These are phyloP conservation scores for Petrolisthes manimaculis DNA, from an alignment of 2,888 invertebrate genomes.

Conservation along the genomic window DNA sequence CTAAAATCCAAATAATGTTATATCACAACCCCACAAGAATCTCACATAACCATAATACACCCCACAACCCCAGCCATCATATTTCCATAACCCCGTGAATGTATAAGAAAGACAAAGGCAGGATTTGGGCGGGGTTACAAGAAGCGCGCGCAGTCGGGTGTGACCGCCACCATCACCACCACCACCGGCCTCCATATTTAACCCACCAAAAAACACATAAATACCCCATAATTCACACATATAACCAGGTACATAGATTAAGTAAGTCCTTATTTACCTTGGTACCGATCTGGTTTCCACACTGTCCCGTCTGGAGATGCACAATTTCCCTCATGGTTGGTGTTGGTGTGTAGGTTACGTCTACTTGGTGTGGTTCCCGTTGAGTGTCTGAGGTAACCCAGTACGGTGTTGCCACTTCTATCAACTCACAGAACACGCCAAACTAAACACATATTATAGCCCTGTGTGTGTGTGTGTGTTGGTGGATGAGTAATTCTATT, in stretches of 20 bases:
- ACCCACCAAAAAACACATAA: background rate
- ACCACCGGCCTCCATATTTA: background rate
- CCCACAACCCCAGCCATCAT: background rate
- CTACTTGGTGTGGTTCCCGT: no score
- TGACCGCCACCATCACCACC: constrained; percentile 23
- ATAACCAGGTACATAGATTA: background rate
- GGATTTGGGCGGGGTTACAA: background rate
- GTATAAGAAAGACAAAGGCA: background rate
- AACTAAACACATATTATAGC: no score
- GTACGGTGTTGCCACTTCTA: no score
- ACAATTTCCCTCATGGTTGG: constrained; percentile 75
- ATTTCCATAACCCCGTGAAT: background rate
- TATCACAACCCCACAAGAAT: no score
- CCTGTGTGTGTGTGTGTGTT: no score
- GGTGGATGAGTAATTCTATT: no score
- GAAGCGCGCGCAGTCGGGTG: constrained; percentile 46
- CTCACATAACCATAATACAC: no score
- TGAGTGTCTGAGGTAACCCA: no score
- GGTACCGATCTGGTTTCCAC: constrained; percentile 77
- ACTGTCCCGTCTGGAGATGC: constrained; percentile 77
- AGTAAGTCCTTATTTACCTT: constrained; percentile 71
- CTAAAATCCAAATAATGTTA: no score
- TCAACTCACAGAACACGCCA: no score
- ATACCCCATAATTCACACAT: background rate
- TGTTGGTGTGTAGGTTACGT: background rate